Evolutionary conservation across 2,797 vertebrate species (phyloP), one percentile per base, ranked within the genome.

Genomic region (Sparidentex hasta): DNA sequence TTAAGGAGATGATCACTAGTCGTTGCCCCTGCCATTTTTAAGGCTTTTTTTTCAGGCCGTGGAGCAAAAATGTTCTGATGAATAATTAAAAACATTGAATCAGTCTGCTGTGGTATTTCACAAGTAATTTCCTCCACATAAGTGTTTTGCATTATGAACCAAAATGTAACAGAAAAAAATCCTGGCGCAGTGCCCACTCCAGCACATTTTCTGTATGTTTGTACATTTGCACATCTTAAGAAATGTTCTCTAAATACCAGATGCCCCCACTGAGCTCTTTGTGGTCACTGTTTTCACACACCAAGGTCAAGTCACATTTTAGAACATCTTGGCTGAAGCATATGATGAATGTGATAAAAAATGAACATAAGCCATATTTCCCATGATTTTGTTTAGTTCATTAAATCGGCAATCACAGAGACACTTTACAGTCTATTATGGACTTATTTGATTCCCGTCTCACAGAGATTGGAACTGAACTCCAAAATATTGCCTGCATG

Each of bases 221-320:
- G 25, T 59, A 23, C 0, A 29, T 66, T 54, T 66, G n/a, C 50
- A 76, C 9, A 68, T 52, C 27, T 56, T 4, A 55, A 18, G 33
- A 18, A 63, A 71, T 2, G 11, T 47, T 59, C 21, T 13, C 20
- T 41, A 67, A 11, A 65, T 44, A 66, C 27, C 27, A 17, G n/a
- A 48, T 21, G 38, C 14, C 54, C 21, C 13, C 25, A 27, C 21
- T 58, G 33, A 29, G 33, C 51, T 68, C n/a, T 29, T 21, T 48
- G 23, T 68, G 3, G 9, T 46, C 11, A 5, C 41, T 71, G 54
- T 1, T 63, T 63, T 58, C 58, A 61, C 20, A 44, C 21, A 17
- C 9, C n/a, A n/a, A 14, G 13, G 27, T 13, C 18, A 55, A n/a
- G 50, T 63, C 46, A 80, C 20, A 57, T 54, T 65, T 43, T 57